These are phyloP conservation scores for Illadopsis cleaveri DNA, from an alignment of 2,113 vertebrate genomes.

Conservation along the genomic window DNA sequence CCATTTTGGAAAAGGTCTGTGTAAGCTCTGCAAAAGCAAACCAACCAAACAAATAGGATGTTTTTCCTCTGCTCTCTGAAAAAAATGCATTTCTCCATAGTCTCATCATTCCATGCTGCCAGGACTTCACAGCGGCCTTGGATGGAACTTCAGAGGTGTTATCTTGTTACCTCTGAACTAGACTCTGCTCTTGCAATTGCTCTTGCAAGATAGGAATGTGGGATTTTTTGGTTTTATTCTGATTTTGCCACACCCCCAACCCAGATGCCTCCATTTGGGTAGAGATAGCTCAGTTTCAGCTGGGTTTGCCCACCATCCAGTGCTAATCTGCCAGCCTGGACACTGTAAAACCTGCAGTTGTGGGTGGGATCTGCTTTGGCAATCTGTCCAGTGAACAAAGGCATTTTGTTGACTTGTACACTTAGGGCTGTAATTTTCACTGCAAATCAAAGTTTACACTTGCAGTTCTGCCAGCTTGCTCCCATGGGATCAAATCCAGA, in stretches of 20 bases:
- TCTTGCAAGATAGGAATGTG: background rate
- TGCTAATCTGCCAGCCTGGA: background rate
- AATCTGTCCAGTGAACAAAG: background rate
- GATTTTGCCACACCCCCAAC: background rate
- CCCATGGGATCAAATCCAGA: background rate
- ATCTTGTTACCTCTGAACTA: constrained; percentile 5
- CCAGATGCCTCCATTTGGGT: background rate
- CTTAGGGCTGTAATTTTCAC: background rate
- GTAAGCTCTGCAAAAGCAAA: constrained; percentile 15
- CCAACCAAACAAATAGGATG: background rate
- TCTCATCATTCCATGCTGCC: background rate
- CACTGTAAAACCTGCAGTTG: background rate
- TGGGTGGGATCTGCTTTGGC: background rate
- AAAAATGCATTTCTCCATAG: background rate
- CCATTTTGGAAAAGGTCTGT: constrained; percentile 69
- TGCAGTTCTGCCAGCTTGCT: background rate
- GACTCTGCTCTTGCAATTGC: background rate
- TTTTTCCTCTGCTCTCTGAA: background rate
- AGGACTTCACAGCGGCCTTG: background rate
- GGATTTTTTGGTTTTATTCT: background rate
- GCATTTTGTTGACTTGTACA: background rate
- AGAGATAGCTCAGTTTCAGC: background rate
- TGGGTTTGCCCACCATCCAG: background rate
- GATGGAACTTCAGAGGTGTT: background rate
- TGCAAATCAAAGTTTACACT: background rate